Evolutionary conservation across 2,113 vertebrate genomes (phyloP).

Genomic region (Psephotus haematonotus): DNA sequence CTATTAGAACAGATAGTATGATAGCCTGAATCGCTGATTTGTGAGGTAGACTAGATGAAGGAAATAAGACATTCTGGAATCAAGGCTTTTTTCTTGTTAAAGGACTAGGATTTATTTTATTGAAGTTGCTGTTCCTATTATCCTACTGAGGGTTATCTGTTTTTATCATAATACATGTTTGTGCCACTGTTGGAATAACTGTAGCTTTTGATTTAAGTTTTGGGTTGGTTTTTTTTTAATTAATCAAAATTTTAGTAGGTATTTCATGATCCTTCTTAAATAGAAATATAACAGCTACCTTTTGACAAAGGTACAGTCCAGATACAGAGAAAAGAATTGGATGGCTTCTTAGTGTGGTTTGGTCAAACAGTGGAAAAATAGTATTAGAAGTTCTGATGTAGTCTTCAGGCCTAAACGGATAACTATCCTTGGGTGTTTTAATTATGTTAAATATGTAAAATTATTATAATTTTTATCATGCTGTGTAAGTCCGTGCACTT

Average conservation of each 20-base stretch:
- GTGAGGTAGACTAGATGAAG: neutral
- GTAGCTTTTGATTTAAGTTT: neutral
- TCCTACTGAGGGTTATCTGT: neutral
- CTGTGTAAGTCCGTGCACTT: neutral
- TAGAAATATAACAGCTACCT: neutral
- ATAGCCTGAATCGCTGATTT: neutral
- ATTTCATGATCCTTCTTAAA: neutral
- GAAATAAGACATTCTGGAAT: neutral
- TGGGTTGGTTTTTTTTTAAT: neutral
- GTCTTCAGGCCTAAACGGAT: neutral
- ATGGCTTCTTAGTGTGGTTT: neutral
- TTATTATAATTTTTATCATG: neutral
- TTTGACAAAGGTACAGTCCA: neutral
- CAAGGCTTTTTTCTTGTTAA: neutral
- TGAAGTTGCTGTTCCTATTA: neutral
- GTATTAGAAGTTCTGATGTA: neutral
- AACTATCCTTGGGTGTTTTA: neutral
- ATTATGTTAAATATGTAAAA: neutral
- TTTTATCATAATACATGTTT: neutral
- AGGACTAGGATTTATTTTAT: neutral
- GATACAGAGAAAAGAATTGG: neutral
- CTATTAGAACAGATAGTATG: neutral
- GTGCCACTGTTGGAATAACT: neutral
- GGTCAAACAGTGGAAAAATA: neutral
- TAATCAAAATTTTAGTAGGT: neutral